Base-by-base conservation (phyloP, 2,113 vertebrate genomes). In the Pollimyrus isidori region DNA sequence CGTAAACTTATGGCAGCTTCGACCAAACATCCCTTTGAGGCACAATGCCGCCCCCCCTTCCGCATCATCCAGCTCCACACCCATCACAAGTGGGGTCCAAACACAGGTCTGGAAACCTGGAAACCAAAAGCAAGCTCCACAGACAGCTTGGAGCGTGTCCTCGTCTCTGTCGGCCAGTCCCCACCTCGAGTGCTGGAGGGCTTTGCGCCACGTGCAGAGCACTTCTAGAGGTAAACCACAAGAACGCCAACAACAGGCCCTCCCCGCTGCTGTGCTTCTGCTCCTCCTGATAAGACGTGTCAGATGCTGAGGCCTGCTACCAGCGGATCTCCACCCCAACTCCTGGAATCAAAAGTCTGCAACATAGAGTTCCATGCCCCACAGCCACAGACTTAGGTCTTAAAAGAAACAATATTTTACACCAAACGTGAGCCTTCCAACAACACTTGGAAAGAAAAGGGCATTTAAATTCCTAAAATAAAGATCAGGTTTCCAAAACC, bases 251-350 rank as follows among this genome's bases (percentile, higher is more conserved):
- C 65, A 50, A 90, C 9, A 88, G 46, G 7, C 11, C 73, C 42
- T 65, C 89, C 89, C 35, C 1, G 35, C 48, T 42, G 11, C 80
- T 88, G 65, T 11, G 26, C 15, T 73, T 21, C 49, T 83, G 48
- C 52, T 53, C 39, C 58, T 88, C 73, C 87, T 65, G 87, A 39
- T 88, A 90, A 85, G 39, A 88, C 52, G 48, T 48, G 85, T 90
- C 86, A 50, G 42, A 46, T 48, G 69, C 65, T 45, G 9, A 62
- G 23, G 5, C 49, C 88, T 52, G 69, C 35, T 42, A 49, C 80
- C 35, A 39, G 26, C 19, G 39, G 23, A 23, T 88, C 62, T 26
- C 82, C 80, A 23, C 35, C 39, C 48, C 13, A 89, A 56, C 9
- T 42, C 49, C 26, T 26, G 52, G 13, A 83, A 50, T 89, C 13